Evolutionary conservation across 2,113 vertebrate genomes (phyloP).

Genomic region (Hippopotamus amphibius): DNA sequence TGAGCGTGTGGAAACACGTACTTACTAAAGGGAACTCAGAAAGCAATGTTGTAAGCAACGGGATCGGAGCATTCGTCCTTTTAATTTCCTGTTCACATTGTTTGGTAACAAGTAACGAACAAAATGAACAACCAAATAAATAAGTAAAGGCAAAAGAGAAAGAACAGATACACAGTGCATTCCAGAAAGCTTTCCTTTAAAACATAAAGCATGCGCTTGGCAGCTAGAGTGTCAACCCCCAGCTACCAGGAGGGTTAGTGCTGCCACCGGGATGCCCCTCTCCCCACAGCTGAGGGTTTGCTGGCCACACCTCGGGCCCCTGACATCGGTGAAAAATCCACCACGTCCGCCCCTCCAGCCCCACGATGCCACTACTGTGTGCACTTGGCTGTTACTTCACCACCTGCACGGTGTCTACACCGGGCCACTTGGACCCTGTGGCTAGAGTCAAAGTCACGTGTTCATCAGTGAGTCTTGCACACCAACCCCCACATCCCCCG

Average conservation of each 20-base stretch:
- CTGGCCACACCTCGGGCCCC: neutral
- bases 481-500: neutral
- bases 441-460: neutral
- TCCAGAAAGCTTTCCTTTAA: neutral
- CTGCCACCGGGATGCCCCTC: neutral
- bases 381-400: rapidly evolving
- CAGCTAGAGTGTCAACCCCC: neutral
- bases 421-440: neutral
- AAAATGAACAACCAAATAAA: rapidly evolving
- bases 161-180: rapidly evolving
- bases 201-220: neutral
- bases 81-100: neutral
- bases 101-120: neutral
- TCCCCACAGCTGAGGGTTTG: rapidly evolving
- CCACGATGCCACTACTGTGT: rapidly evolving
- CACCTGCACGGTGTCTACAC: rapidly evolving
- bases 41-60: rapidly evolving
- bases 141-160: neutral
- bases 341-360: neutral
- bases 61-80: neutral
- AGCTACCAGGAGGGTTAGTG: neutral
- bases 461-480: neutral
- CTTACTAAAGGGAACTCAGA: rapidly evolving
- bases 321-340: rapidly evolving
- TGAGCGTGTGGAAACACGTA: neutral